phyloP scores from a whole-genome alignment of 2,888 invertebrate species.

The Acrobasis consociella region DNA sequence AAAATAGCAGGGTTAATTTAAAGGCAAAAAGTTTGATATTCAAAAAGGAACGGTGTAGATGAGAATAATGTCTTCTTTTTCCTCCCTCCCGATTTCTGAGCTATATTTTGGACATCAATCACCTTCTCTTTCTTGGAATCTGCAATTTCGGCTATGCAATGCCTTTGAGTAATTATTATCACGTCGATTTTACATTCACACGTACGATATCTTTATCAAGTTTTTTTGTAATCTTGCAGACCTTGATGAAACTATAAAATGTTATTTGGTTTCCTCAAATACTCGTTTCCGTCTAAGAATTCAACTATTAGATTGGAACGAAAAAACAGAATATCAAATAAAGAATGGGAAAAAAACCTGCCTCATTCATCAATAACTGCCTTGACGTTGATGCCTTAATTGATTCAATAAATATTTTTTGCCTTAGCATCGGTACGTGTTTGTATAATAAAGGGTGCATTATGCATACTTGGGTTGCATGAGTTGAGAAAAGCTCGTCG shows the following conservation, averaged over 20 bases:
- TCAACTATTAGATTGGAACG: not conserved
- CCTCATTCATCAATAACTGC: slow-evolving; percentile 2
- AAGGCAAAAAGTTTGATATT: not conserved
- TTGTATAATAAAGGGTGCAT: slow-evolving; percentile 5
- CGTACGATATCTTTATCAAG: not conserved
- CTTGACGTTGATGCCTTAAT: slow-evolving; percentile 14
- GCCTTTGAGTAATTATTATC: not conserved
- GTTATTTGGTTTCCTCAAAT: not conserved
- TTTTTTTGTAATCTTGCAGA: no score
- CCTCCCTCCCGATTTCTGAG: not conserved
- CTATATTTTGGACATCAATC: slow-evolving; percentile 7
- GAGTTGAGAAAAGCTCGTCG: not conserved
- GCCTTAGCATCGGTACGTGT: not conserved
- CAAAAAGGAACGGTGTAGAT: not conserved
- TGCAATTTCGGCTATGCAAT: not conserved
- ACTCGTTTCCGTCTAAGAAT: not conserved
- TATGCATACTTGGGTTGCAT: not conserved
- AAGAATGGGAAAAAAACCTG: slow-evolving; percentile 2
- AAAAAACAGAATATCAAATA: slow-evolving; percentile 2
- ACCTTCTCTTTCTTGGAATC: not conserved
- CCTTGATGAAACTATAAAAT: not conserved
- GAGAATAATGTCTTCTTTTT: not conserved
- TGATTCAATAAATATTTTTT: slow-evolving; percentile 9
- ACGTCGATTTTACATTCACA: not conserved
- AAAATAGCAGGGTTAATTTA: not conserved